Conservation (phyloP, 2,797 vertebrate genomes). For the Leucoraja ocellata region DNA sequence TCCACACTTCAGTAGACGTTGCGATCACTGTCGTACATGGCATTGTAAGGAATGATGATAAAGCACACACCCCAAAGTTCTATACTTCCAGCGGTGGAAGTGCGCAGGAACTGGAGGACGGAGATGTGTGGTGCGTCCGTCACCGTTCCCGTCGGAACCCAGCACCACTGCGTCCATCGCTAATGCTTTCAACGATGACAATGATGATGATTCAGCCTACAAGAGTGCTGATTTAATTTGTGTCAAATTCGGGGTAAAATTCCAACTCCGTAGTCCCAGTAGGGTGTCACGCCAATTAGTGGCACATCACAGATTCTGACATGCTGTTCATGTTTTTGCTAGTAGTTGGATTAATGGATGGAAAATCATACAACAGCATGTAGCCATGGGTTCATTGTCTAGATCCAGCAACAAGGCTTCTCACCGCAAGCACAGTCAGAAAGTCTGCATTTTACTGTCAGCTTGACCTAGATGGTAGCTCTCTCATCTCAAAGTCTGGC, state of each 20-base stretch:
- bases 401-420: not conserved
- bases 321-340: not conserved
- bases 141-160: too few relatives aligned
- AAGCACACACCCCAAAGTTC: too few relatives aligned
- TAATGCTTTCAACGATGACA: too few relatives aligned
- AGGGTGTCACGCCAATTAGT: not conserved
- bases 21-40: too few relatives aligned
- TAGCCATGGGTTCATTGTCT: not conserved
- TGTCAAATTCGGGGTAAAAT: not conserved
- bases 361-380: not conserved
- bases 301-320: not conserved
- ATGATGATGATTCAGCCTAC: too few relatives aligned
- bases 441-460: not conserved
- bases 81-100: too few relatives aligned
- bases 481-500: not conserved
- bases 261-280: not conserved
- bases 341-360: not conserved
- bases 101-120: too few relatives aligned
- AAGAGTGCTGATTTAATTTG: not conserved
- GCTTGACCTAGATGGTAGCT: not conserved
- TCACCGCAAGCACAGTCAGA: too few relatives aligned
- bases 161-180: too few relatives aligned
- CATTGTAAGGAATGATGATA: too few relatives aligned
- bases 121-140: too few relatives aligned
- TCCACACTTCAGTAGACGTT: too few relatives aligned